Evolutionary conservation across 2,113 vertebrate genomes (phyloP), one percentile per base, ranked within the genome.

Genomic region (Peucedramus taeniatus): DNA sequence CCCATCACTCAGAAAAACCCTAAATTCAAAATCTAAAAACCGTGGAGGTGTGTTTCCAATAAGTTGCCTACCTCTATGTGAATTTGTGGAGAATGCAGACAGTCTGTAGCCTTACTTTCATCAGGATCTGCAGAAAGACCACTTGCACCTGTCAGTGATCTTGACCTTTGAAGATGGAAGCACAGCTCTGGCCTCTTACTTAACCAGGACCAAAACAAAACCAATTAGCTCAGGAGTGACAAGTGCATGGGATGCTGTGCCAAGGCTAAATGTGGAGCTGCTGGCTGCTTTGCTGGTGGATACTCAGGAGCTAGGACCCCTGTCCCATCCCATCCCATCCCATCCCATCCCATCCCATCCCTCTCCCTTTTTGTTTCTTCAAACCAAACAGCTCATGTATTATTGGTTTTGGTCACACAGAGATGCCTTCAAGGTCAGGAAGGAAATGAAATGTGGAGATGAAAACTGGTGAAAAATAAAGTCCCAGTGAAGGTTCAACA

Each of bases 211-310:
- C 44, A 23, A 65, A 65, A 20, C 10, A 13, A 54, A 84, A 71
- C 37, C 54, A 64, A 3, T 17, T 27, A 3, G 39, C 13, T 66
- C 27, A 7, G 31, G 20, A 78, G 39, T 1, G 2, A 37, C 13
- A 33, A 63, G 42, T 16, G 42, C 8, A 1, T 6, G 54, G 0
- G 1, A 9, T 5, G 4, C 21, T 8, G n/a, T 49, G 80, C 51
- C 57, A 68, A 37, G 26, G 66, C 17, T 24, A 27, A 35, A 12
- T 0, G 10, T 49, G 20, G n/a, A 60, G 60, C 26, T 78, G n/a
- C n/a, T 42, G 70, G 15, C 13, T 1, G 1, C 57, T 82, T 56
- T 70, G 56, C 31, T 79, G 37, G 61, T 61, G 37, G 24, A n/a
- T 44, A 40, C n/a, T 37, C 35, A 50, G 47, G 16, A 79, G 16